Evolutionary conservation across 2,888 invertebrate species (phyloP).

Genomic region (Poecilobothrus nobilitatus): DNA sequence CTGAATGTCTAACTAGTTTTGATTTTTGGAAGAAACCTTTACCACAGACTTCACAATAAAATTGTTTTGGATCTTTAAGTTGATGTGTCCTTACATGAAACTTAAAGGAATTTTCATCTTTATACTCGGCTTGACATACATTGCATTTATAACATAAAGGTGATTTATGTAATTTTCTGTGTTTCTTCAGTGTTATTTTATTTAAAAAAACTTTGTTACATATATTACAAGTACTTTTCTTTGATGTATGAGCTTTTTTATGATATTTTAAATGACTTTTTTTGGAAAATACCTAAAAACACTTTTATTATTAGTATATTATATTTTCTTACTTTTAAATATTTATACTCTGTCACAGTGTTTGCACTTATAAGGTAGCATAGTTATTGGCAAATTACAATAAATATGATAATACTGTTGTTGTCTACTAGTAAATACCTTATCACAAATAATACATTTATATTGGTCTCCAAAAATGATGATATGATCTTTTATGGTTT

Average conservation of each 20-base stretch:
- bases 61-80: slow-evolving; percentile 46
- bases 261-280: slow-evolving; percentile 68
- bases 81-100: slow-evolving; percentile 54
- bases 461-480: slow-evolving; percentile 32
- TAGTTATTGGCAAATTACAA: slow-evolving; percentile 49
- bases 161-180: slow-evolving; percentile 56
- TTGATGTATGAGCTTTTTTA: slow-evolving; percentile 50
- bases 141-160: slow-evolving; percentile 45
- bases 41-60: slow-evolving; percentile 49
- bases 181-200: slow-evolving; percentile 60
- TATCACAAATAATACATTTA: slow-evolving; percentile 57
- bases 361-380: slow-evolving; percentile 47
- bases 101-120: slow-evolving; percentile 50
- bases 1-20: slow-evolving; percentile 58
- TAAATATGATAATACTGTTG: slow-evolving; percentile 58
- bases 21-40: slow-evolving; percentile 54
- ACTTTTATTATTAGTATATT: slow-evolving; percentile 15
- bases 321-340: background rate
- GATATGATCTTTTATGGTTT: slow-evolving; percentile 1
- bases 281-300: slow-evolving; percentile 55
- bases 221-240: slow-evolving; percentile 45
- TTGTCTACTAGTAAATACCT: slow-evolving; percentile 58
- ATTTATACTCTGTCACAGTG: slow-evolving; percentile 36
- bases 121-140: slow-evolving; percentile 55
- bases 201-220: slow-evolving; percentile 64